These are phyloP conservation scores for Sminthopsis crassicaudata DNA, from an alignment of 2,113 vertebrate genomes.

Conservation along the genomic window DNA sequence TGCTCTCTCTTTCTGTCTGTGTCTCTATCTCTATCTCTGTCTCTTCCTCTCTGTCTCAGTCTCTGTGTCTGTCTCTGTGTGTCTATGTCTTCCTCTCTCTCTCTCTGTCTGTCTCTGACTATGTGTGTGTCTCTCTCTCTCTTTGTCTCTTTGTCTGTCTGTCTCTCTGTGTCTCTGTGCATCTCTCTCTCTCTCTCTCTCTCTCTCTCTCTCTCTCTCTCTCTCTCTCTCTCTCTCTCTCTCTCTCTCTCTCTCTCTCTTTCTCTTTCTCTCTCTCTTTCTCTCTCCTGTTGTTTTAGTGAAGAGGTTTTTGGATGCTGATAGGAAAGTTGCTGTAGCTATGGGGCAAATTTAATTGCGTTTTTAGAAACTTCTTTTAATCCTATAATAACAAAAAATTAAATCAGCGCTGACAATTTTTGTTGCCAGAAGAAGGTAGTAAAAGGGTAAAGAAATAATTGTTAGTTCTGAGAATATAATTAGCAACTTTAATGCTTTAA, in stretches of 20 bases:
- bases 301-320: conserved; percentile 85
- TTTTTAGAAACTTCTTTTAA: conserved; percentile 92
- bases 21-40: conserved; percentile 72
- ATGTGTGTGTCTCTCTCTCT: neutral
- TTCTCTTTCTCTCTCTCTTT: neutral
- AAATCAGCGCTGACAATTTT: conserved; percentile 92
- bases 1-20: neutral
- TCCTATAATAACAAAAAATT: conserved; percentile 92
- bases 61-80: neutral
- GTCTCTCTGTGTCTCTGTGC: fast-evolving
- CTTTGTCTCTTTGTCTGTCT: conserved; percentile 70
- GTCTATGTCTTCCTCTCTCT: neutral
- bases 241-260: neutral
- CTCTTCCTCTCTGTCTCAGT: conserved; percentile 40
- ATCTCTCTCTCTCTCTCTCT: conserved; percentile 78
- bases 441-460: conserved; percentile 93
- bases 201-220: neutral
- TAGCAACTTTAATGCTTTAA: conserved; percentile 92
- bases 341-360: conserved; percentile 90
- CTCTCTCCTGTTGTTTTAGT: conserved; percentile 88
- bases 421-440: conserved; percentile 92
- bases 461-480: conserved; percentile 92
- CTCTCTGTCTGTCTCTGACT: neutral
- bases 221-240: neutral
- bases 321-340: conserved; percentile 89